A percentile compares a stretch with the other conserved stretches of the same genome.
phyloP scores from a whole-genome alignment of 2,113 vertebrate species.

The Eupsittula cactorum region DNA sequence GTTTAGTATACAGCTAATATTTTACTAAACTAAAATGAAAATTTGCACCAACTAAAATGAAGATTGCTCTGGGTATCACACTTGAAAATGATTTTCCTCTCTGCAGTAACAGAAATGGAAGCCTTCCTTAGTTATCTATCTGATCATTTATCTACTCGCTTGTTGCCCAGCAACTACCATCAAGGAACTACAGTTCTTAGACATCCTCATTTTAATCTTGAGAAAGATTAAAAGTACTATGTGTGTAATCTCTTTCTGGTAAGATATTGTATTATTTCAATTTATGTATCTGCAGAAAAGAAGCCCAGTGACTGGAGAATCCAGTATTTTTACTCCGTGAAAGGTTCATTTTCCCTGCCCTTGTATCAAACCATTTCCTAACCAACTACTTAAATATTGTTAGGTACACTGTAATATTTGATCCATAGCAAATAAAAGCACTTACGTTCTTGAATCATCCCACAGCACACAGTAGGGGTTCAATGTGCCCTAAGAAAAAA shows the following conservation, averaged over 20 bases:
- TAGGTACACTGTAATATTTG: slow-evolving; percentile 26
- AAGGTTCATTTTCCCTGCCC: not conserved
- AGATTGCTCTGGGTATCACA: not conserved
- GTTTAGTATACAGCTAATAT: not conserved
- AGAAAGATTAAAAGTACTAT: slow-evolving; percentile 1
- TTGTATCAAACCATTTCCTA: not conserved
- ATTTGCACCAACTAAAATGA: not conserved
- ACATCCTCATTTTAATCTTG: not conserved
- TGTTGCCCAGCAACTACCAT: slow-evolving; percentile 42
- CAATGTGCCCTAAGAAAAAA: slow-evolving; percentile 87
- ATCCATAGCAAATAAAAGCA: slow-evolving; percentile 62
- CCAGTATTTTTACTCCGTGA: not conserved
- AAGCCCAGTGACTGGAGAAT: not conserved
- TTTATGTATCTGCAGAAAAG: slow-evolving; percentile 4
- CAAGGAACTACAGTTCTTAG: slow-evolving; percentile 1
- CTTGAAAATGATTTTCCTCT: not conserved
- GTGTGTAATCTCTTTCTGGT: not conserved
- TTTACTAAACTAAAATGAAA: not conserved
- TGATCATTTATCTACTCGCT: not conserved
- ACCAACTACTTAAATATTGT: not conserved
- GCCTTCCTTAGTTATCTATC: not conserved
- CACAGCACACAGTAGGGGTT: slow-evolving; percentile 96
- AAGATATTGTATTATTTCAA: not conserved
- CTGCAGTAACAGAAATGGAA: not conserved
- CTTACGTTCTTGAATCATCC: slow-evolving; percentile 95